Conservation (phyloP, 2,113 vertebrate genomes). For the Lagopus muta region DNA sequence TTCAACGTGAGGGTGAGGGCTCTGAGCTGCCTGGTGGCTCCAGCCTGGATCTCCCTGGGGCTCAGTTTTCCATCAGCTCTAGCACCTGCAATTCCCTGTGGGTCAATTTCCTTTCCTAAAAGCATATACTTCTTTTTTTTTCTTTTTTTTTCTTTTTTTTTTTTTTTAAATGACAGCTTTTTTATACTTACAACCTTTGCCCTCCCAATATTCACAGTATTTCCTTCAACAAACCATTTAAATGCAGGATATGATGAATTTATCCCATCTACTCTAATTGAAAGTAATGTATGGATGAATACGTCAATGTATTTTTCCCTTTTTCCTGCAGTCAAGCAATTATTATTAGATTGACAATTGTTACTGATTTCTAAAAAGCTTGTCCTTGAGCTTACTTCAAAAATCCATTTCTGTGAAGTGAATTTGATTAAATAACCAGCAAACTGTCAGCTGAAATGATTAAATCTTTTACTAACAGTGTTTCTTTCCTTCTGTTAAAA, state of each 20-base stretch:
- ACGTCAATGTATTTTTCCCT: not conserved
- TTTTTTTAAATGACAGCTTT: not conserved
- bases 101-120: not conserved
- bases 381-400: not conserved
- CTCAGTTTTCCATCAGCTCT: accelerated
- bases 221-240: not conserved
- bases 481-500: not conserved
- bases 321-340: not conserved
- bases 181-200: not conserved
- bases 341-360: not conserved
- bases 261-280: not conserved
- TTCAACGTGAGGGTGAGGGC: not conserved
- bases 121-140: not conserved
- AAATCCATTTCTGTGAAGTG: not conserved
- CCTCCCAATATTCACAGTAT: not conserved
- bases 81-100: not conserved
- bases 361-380: not conserved
- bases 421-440: not conserved
- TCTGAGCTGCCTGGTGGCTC: not conserved
- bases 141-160: not conserved
- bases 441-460: not conserved
- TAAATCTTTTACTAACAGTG: not conserved
- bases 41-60: not conserved
- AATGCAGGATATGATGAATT: not conserved
- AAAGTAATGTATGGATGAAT: not conserved